Base-by-base conservation (phyloP, 2,113 vertebrate genomes). In the Vireo altiloquus region DNA sequence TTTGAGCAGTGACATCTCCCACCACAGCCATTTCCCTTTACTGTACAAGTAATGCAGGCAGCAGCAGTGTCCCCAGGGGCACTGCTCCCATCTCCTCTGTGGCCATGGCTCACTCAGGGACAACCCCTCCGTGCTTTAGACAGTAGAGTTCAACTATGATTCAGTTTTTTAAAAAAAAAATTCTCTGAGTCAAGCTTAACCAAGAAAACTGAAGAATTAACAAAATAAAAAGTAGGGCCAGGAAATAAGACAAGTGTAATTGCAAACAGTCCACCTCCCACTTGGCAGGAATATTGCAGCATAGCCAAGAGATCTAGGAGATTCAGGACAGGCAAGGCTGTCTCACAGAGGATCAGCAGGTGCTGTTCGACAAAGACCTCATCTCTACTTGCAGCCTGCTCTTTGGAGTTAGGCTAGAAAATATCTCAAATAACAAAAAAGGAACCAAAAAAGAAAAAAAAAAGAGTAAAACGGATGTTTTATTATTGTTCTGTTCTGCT, bases 401-500 rank as follows among this genome's bases (percentile, higher is more conserved):
- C 24, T 78, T 87, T 60, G 27, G 63, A 60, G 37, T 56, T 68
- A 69, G 27, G 10, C 23, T 89, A 66, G 49, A 89, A 91, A 91
- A 75, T 61, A 21, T 31, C 65, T 70, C 3, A 28, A 74, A 78
- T 31, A 52, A 39, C 27, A 49, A 56, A 8, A 42, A 27, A 13
- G 27, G n/a, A 24, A 27, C n/a, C 4, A 27, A 13, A 23, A 53
- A 9, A 11, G 17, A 30, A 39, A 33, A 27, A n/a, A 27, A 23
- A 20, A 61, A 13, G 0, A 31, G 13, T 19, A 79, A 91, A 92
- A 60, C 37, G 4, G 75, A 82, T 64, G 54, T 63, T 96, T 97
- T 84, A 68, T 86, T 95, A 54, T 92, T 90, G 20, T 71, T 94
- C 68, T 80, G 19, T 85, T 91, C 60, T 89, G 31, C 39, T 85